These are phyloP conservation scores for Galeruca laticollis DNA, from an alignment of 2,888 invertebrate species.

Conservation along the genomic window DNA sequence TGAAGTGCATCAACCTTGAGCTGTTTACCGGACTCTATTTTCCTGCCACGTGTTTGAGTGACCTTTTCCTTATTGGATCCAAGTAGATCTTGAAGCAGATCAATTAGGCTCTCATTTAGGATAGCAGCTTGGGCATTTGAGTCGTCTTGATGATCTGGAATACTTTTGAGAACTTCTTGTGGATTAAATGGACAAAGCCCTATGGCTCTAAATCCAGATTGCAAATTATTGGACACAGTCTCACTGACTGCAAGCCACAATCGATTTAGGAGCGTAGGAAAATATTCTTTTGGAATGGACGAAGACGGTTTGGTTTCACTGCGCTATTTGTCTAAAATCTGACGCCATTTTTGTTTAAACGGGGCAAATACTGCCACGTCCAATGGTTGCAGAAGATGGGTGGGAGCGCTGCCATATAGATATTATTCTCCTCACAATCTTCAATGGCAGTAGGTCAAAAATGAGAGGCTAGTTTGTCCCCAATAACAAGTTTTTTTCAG, in stretches of 20 bases:
- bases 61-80: too few species aligned
- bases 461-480: conserved; percentile 2
- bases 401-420: too few species aligned
- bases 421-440: too few species aligned
- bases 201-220: not conserved
- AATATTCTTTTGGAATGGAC: too few species aligned
- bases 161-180: too few species aligned
- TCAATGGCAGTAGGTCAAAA: too few species aligned
- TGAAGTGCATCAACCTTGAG: too few species aligned
- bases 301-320: too few species aligned
- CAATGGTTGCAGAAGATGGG: not conserved
- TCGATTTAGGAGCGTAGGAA: not conserved
- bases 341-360: not conserved
- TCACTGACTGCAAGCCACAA: conserved; percentile 3
- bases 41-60: not conserved
- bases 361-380: conserved; percentile 1
- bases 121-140: too few species aligned
- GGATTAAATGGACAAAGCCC: not conserved
- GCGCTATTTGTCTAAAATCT: not conserved
- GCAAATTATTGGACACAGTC: not conserved
- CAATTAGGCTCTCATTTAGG: too few species aligned
- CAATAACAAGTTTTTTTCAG: conserved; percentile 3
- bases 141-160: too few species aligned
- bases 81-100: too few species aligned
- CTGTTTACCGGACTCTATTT: conserved; percentile 3